A percentile compares a stretch with the other conserved stretches of the same genome.
Conservation (phyloP, 2,888 invertebrate genomes). For the Blastobasis adustella region DNA sequence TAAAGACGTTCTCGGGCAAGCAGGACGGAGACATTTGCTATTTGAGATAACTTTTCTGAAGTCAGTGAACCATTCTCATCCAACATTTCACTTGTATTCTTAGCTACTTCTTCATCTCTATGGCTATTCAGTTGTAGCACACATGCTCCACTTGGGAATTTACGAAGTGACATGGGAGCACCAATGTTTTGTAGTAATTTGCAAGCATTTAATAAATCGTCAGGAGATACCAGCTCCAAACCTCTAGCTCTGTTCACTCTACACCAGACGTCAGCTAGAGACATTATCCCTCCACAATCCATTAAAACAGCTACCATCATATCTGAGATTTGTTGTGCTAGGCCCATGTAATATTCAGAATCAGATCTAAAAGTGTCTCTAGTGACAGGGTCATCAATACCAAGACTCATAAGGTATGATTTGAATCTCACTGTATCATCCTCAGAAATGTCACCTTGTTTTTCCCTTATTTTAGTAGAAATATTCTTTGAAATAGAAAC, state of each 20-base stretch:
- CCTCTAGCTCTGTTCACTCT: slow-evolving; percentile 97
- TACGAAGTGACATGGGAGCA: slow-evolving; percentile 84
- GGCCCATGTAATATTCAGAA: slow-evolving; percentile 86
- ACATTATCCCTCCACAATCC: slow-evolving; percentile 97
- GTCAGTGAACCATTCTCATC: slow-evolving; percentile 82
- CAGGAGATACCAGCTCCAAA: slow-evolving; percentile 95
- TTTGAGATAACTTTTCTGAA: slow-evolving; percentile 90
- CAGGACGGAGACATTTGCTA: slow-evolving; percentile 88
- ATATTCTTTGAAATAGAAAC: slow-evolving; percentile 93
- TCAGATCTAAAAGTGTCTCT: slow-evolving; percentile 91
- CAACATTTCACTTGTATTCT: slow-evolving; percentile 79
- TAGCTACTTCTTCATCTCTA: slow-evolving; percentile 81
- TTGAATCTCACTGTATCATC: slow-evolving; percentile 98
- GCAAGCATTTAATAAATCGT: slow-evolving; percentile 96
- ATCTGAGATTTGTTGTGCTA: slow-evolving; percentile 90
- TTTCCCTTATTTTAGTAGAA: slow-evolving; percentile 92
- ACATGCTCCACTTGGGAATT: slow-evolving; percentile 96
- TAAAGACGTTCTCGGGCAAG: slow-evolving; percentile 92
- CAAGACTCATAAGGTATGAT: slow-evolving; percentile 95
- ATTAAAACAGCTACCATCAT: slow-evolving; percentile 88
- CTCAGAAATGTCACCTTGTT: slow-evolving; percentile 96
- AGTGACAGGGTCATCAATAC: slow-evolving; percentile 98
- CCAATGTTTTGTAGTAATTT: slow-evolving; percentile 76
- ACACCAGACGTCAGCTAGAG: slow-evolving; percentile 96
- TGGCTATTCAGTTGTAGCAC: slow-evolving; percentile 90